Evolutionary conservation across 2,797 vertebrate genomes (phyloP).

Genomic region (Pseudotriccus pelzelni): DNA sequence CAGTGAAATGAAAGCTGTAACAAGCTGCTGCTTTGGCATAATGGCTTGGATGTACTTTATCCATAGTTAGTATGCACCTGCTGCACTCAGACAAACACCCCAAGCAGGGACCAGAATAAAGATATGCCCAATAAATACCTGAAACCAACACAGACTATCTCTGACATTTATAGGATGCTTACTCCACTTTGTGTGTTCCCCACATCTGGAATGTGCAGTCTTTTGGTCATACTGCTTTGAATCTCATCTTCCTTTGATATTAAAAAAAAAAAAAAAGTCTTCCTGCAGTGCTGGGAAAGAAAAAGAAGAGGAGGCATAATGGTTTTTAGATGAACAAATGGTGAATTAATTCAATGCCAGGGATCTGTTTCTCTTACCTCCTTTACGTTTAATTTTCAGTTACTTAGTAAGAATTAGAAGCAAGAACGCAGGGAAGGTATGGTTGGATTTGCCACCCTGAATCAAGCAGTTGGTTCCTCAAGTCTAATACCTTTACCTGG

Average conservation of each 20-base stretch:
- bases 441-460: background rate
- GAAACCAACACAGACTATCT: background rate
- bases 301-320: background rate
- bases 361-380: background rate
- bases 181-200: background rate
- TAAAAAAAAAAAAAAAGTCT: background rate
- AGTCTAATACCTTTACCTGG: background rate
- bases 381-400: background rate
- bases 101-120: background rate
- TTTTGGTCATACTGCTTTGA: background rate
- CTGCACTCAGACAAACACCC: background rate
- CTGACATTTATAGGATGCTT: background rate
- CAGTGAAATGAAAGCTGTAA: background rate
- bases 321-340: background rate
- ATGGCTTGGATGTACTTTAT: slow-evolving; percentile 15
- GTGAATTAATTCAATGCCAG: background rate
- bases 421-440: accelerated
- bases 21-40: slow-evolving; percentile 48
- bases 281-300: background rate
- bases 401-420: background rate
- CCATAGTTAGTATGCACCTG: slow-evolving; percentile 38
- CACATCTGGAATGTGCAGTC: background rate
- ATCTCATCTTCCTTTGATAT: background rate
- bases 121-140: background rate
- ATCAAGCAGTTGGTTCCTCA: background rate